Conservation (phyloP, 2,888 invertebrate genomes). For the Pristionchus entomophagus region DNA sequence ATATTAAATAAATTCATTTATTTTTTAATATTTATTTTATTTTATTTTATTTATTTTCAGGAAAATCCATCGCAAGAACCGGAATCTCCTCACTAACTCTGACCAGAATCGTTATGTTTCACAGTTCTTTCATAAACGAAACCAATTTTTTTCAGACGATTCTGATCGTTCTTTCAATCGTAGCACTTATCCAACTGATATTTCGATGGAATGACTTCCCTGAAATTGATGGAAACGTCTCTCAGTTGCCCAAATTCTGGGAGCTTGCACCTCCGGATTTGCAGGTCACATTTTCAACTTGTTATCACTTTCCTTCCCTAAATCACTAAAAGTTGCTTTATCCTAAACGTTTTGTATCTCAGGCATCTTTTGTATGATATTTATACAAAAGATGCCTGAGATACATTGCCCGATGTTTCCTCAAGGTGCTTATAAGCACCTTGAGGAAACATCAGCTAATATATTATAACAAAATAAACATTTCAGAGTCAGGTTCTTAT, state of each 20-base stretch:
- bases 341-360: no score
- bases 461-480: no score
- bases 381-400: no score
- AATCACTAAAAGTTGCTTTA: no score
- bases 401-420: no score
- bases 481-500: background rate
- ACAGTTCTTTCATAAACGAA: background rate
- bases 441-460: no score
- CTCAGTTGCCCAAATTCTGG: background rate
- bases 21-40: background rate
- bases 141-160: background rate
- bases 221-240: background rate
- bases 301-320: no score
- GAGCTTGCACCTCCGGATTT: background rate
- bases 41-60: no score
- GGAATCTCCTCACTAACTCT: background rate
- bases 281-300: no score
- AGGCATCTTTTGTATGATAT: no score
- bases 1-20: background rate
- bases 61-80: background rate
- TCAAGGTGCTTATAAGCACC: no score
- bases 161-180: background rate
- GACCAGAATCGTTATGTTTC: background rate
- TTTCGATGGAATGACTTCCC: background rate
- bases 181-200: background rate